phyloP scores from a whole-genome alignment of 2,113 vertebrate species.

The Catagonus wagneri region DNA sequence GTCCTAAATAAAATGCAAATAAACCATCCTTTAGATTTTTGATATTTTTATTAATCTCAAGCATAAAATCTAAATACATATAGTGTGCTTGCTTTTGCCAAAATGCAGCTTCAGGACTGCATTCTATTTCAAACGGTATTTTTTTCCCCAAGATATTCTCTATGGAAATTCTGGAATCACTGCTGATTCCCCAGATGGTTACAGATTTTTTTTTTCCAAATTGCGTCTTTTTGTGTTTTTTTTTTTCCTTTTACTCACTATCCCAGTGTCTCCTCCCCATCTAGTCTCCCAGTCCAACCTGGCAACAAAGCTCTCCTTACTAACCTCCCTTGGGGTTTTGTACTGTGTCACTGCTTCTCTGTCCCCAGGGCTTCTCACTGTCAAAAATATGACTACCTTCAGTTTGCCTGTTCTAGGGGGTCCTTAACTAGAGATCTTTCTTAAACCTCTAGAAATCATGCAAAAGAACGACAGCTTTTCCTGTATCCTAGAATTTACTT shows the following conservation, averaged over 20 bases:
- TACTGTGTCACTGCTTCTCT: neutral
- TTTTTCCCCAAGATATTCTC: neutral
- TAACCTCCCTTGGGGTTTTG: no score
- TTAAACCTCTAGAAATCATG: neutral
- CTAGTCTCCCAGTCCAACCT: neutral
- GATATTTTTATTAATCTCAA: neutral
- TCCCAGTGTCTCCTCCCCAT: neutral
- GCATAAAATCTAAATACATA: neutral
- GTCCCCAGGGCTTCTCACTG: neutral
- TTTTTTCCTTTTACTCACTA: neutral
- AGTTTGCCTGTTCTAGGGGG: neutral
- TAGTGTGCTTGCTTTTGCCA: neutral
- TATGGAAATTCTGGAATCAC: neutral
- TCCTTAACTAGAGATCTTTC: neutral
- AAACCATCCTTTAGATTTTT: neutral
- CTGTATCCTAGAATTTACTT: neutral
- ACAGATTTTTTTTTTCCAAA: neutral
- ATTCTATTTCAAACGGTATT: neutral
- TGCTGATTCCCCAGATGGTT: neutral
- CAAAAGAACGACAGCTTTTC: slow-evolving; percentile 1
- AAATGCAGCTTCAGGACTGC: neutral
- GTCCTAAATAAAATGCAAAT: neutral
- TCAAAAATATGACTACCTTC: neutral
- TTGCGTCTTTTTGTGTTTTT: neutral
- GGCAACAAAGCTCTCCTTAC: neutral